phyloP scores from a whole-genome alignment of 2,113 vertebrate species.

The Ptyas mucosa region DNA sequence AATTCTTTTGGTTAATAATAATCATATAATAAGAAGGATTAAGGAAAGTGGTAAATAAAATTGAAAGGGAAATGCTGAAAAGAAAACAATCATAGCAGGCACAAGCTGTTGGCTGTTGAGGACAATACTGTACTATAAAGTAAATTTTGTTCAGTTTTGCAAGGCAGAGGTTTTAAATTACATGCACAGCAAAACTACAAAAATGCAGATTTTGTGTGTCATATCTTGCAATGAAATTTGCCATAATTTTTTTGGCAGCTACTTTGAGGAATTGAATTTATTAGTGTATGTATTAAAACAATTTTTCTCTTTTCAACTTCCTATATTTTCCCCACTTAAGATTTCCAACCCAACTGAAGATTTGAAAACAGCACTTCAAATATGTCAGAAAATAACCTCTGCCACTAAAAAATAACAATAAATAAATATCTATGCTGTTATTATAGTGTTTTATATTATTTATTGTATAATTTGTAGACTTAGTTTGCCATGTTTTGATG shows the following conservation, averaged over 20 bases:
- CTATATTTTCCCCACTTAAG: background rate
- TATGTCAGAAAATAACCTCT: no score
- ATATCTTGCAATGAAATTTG: background rate
- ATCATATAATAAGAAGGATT: constrained; percentile 7
- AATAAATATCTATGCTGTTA: background rate
- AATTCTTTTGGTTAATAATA: background rate
- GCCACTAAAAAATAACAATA: no score
- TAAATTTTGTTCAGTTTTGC: background rate
- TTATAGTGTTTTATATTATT: background rate
- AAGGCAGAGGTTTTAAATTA: background rate
- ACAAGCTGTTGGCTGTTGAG: background rate
- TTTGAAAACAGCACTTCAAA: no score
- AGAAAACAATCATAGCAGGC: background rate
- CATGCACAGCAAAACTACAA: background rate
- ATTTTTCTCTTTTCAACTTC: background rate
- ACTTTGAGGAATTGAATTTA: background rate
- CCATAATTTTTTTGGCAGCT: background rate
- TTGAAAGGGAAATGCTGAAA: background rate
- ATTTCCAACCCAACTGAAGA: background rate
- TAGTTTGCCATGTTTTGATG: background rate
- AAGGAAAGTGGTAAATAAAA: constrained; percentile 14
- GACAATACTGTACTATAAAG: background rate
- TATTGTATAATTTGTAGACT: background rate
- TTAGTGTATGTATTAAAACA: background rate
- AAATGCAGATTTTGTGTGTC: background rate